Evolutionary conservation across 2,113 vertebrate species (phyloP).

Genomic region (Bothrops jararaca): DNA sequence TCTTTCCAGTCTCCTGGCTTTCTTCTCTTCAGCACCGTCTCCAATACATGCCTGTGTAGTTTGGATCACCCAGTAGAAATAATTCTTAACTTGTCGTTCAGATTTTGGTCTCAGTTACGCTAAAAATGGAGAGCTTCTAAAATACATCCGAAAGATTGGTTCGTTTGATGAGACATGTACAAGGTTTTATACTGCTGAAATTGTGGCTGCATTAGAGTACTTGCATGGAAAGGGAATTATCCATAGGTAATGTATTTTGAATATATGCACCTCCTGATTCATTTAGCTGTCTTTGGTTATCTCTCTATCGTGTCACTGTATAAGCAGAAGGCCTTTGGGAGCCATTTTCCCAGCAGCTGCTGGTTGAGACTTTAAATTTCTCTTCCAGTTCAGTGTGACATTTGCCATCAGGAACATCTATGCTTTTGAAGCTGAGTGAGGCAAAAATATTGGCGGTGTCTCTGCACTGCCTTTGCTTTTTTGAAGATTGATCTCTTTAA

Average conservation of each 20-base stretch:
- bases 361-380: not conserved
- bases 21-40: not conserved
- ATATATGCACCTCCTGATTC: not conserved
- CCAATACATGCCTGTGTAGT: not conserved
- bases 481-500: not conserved
- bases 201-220: slow-evolving; percentile 94
- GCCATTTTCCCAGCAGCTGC: too few relatives aligned
- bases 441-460: not conserved
- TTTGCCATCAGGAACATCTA: not conserved
- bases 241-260: slow-evolving; percentile 82
- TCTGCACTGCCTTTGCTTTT: not conserved
- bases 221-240: slow-evolving; percentile 96
- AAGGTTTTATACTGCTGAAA: slow-evolving; percentile 96
- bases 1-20: not conserved
- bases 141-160: slow-evolving; percentile 99
- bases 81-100: slow-evolving; percentile 72
- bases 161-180: slow-evolving; percentile 99
- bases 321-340: not conserved
- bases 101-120: slow-evolving; percentile 99
- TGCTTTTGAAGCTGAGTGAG: not conserved
- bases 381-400: not conserved
- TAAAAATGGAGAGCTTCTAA: slow-evolving; percentile 97
- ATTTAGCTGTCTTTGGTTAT: not conserved
- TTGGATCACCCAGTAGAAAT: slow-evolving; percentile 10
- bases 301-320: not conserved